These are phyloP conservation scores for Pedionomus torquatus DNA, from an alignment of 2,113 vertebrate species.

Conservation along the genomic window DNA sequence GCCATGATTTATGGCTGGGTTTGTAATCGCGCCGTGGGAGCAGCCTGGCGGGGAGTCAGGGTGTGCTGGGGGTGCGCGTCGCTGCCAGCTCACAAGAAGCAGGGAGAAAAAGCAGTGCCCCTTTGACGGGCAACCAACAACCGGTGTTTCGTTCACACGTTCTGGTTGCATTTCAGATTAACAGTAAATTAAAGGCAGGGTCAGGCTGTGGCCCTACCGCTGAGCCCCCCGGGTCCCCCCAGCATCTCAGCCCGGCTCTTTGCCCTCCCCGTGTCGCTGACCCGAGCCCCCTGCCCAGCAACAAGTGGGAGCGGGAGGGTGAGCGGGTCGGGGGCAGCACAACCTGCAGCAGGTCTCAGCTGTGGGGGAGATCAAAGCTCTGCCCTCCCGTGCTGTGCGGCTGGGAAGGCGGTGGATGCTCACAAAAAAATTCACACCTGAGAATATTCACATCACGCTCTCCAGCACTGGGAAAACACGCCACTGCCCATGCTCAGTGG, in stretches of 20 bases:
- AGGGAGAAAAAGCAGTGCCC: background rate
- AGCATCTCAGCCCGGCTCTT: background rate
- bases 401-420: constrained; percentile 36
- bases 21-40: background rate
- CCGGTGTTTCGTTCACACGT: accelerated
- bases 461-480: constrained; percentile 8
- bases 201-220: background rate
- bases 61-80: background rate
- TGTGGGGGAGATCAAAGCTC: background rate
- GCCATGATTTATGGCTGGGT: constrained; percentile 1
- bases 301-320: background rate
- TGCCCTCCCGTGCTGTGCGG: background rate
- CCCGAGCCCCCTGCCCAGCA: background rate
- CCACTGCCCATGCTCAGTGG: constrained; percentile 7
- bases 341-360: background rate
- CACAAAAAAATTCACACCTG: constrained; percentile 34
- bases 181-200: background rate
- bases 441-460: constrained; percentile 38
- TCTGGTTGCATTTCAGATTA: background rate
- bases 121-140: background rate
- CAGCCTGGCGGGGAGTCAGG: background rate
- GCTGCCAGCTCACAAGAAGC: background rate
- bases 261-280: accelerated
- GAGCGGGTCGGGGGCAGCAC: background rate
- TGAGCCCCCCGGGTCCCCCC: background rate